Base-by-base conservation (phyloP, 1,140 invertebrate species). In the Drosophila obscura region DNA sequence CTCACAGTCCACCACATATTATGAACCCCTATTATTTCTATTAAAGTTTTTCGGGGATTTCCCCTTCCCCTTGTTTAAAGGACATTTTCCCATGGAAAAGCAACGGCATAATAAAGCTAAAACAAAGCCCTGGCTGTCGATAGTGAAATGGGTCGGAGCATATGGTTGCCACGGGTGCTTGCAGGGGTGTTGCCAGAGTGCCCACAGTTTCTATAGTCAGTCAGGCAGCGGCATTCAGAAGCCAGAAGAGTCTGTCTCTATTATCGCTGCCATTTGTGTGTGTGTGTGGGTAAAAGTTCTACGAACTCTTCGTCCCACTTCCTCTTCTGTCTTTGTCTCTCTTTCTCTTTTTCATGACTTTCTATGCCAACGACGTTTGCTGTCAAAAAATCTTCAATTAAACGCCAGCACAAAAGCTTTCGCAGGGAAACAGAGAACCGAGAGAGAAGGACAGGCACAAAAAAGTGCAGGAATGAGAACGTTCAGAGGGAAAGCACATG, bases 331-430 rank as follows among this genome's bases (percentile, higher is more conserved):
- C 22, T 49, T 6, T 35, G 22, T 22, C 43, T 19, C 51, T 50
- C 45, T 31, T 39, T 51, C 55, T 15, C 28, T 58, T 74, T 71
- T 77, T 73, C 77, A 81, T 84, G 77, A 85, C 81, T 84, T 87
- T 85, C 81, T 73, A 84, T 87, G 66, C 64, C 82, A 80, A 78
- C 82, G 82, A 85, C 82, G 77, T 85, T 85, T 69, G 81, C 81
- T 85, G 81, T 85, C 82, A 85, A 85, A 85, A 85, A 85, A 81
- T 85, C 81, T 85, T 85, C 81, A 85, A 85, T 85, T 85, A 85
- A 85, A 85, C 78, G 81, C 81, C 87, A 85, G 81, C 81, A 85
- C 81, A 85, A 85, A 85, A 87, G 82, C 82, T 72, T 73, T 77
- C 52, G 81, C 81, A 67, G 65, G 51, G 66, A 65, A 80, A 71